A percentile compares a stretch with the other conserved stretches of the same genome.
Conservation (phyloP, 2,113 vertebrate species). For the Ammodytes marinus region DNA sequence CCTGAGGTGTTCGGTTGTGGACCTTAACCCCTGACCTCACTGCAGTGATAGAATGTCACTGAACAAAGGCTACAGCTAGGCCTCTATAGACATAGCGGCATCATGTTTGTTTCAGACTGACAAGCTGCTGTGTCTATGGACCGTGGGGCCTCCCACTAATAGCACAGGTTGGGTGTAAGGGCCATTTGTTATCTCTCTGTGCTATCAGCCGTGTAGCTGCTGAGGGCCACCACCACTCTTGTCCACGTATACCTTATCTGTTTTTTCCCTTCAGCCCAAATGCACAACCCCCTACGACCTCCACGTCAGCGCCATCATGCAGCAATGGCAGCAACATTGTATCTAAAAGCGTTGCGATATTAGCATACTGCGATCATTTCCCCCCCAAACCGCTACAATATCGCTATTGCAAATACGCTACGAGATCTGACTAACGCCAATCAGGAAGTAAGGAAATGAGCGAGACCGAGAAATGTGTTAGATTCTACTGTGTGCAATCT, state of each 20-base stretch:
- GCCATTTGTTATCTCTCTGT: conserved; percentile 59
- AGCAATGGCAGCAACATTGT: background rate
- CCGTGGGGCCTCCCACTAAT: conserved; percentile 16
- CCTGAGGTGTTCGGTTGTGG: background rate
- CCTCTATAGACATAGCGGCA: no score
- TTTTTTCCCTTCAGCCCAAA: background rate
- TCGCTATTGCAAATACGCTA: background rate
- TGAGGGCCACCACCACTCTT: conserved; percentile 47
- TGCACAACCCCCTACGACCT: conserved; percentile 13
- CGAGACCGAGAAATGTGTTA: conserved; percentile 11
- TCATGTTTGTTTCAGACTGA: background rate
- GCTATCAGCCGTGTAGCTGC: conserved; percentile 52
- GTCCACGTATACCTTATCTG: conserved; percentile 73
- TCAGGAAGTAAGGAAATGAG: conserved; percentile 65
- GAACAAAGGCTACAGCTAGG: no score
- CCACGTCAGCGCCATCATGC: conserved; percentile 48
- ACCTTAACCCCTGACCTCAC: conserved; percentile 19
- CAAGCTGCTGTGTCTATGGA: background rate
- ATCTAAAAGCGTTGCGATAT: background rate
- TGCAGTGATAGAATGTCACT: background rate
- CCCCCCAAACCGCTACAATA: background rate
- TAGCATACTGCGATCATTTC: background rate
- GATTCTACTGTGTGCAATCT: background rate
- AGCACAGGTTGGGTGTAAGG: conserved; percentile 55
- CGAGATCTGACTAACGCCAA: conserved; percentile 12